Percentiles rank a stretch among this genome's conserved stretches.
Conservation (phyloP, 1,140 invertebrate species). For the Rhizoglyphus robini region DNA sequence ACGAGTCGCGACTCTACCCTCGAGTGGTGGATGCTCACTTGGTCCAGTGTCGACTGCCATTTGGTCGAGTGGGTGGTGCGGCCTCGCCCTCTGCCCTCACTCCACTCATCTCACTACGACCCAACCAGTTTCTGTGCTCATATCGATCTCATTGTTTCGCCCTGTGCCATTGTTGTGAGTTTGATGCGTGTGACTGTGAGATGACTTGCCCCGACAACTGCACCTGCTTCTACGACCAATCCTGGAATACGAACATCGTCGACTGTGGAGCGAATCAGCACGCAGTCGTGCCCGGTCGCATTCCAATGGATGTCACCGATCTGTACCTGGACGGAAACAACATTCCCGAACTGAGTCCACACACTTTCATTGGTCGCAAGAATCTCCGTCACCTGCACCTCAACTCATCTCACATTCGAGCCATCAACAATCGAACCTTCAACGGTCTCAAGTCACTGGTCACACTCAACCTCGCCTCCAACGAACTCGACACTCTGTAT, state of each 20-base stretch:
- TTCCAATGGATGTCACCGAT: slow-evolving; percentile 86
- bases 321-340: slow-evolving; percentile 80
- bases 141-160: slow-evolving; percentile 85
- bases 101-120: slow-evolving; percentile 47
- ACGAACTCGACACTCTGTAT: slow-evolving; percentile 57
- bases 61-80: slow-evolving; percentile 10
- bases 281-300: slow-evolving; percentile 58
- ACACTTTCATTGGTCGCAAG: slow-evolving; percentile 78
- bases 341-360: slow-evolving; percentile 64
- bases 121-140: slow-evolving; percentile 70
- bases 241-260: slow-evolving; percentile 82
- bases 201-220: slow-evolving; percentile 87
- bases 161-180: slow-evolving; percentile 83
- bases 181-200: slow-evolving; percentile 85
- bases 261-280: slow-evolving; percentile 58
- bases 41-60: slow-evolving; percentile 49
- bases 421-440: slow-evolving; percentile 79
- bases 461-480: slow-evolving; percentile 68
- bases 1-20: slow-evolving; percentile 58
- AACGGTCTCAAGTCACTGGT: slow-evolving; percentile 67
- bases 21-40: slow-evolving; percentile 71
- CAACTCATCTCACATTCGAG: slow-evolving; percentile 66
- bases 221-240: slow-evolving; percentile 83
- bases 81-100: neutral
- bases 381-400: slow-evolving; percentile 71